phyloP scores from a whole-genome alignment of 1,140 invertebrate species.

The Prorops nasuta region DNA sequence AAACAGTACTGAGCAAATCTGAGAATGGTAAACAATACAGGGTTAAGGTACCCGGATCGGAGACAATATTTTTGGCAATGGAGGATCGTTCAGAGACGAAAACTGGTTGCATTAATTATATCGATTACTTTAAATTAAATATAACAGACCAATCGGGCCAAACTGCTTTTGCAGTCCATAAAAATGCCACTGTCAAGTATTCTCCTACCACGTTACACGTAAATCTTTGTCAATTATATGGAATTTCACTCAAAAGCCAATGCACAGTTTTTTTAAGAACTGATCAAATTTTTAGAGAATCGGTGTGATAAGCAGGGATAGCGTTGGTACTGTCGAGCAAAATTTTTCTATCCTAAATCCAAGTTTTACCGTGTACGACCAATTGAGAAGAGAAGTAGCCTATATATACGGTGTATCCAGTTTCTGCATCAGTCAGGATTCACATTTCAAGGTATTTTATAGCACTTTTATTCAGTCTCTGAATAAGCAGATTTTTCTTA shows the following conservation, averaged over 20 bases:
- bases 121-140: constrained; percentile 25
- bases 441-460: constrained; percentile 35
- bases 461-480: too few relatives aligned
- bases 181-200: constrained; percentile 28
- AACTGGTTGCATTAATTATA: constrained; percentile 1
- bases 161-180: constrained; percentile 32
- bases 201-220: constrained; percentile 29
- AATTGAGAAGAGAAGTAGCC: constrained; percentile 17
- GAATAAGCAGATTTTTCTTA: too few relatives aligned
- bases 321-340: constrained; percentile 38
- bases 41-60: constrained; percentile 34
- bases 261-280: neutral
- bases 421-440: constrained; percentile 37
- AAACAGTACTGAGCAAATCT: constrained; percentile 30
- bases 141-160: constrained; percentile 34
- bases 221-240: constrained; percentile 10
- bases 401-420: constrained; percentile 34
- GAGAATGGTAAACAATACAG: constrained; percentile 30
- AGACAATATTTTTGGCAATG: constrained; percentile 40
- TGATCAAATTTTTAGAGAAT: constrained; percentile 25
- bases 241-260: neutral
- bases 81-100: constrained; percentile 14
- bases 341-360: constrained; percentile 34
- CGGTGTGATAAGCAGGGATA: constrained; percentile 25
- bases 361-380: constrained; percentile 40